phyloP scores from a whole-genome alignment of 2,113 vertebrate genomes.

The Protobothrops mucrosquamatus region DNA sequence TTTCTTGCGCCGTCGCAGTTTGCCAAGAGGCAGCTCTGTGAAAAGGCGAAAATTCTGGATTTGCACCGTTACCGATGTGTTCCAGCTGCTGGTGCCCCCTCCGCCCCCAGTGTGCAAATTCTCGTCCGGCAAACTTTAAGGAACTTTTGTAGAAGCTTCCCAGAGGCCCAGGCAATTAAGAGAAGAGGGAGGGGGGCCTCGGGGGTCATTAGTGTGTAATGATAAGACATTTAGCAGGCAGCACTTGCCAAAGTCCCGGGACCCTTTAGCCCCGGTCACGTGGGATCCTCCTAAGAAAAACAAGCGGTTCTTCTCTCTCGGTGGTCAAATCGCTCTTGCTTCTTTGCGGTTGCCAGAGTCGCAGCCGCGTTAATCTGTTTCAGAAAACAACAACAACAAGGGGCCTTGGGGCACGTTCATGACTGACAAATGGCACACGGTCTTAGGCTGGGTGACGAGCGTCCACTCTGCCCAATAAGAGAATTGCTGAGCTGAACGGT shows the following conservation, averaged over 20 bases:
- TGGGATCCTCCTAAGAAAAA: neutral
- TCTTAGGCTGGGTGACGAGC: neutral
- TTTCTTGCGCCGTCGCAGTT: constrained; percentile 48
- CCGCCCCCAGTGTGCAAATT: constrained; percentile 84
- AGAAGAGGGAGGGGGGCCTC: constrained; percentile 42
- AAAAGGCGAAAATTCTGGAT: constrained; percentile 51
- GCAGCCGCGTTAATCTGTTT: neutral
- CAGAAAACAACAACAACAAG: neutral
- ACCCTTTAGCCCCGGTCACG: constrained; percentile 45
- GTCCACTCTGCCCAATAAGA: neutral
- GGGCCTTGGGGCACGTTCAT: neutral
- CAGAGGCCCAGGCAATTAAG: constrained; percentile 66
- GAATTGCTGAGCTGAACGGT: neutral
- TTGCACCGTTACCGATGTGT: constrained; percentile 89
- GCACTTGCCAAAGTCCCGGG: constrained; percentile 49
- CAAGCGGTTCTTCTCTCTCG: neutral
- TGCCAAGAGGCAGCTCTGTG: constrained; percentile 57
- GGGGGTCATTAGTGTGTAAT: constrained; percentile 70
- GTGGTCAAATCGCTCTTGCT: neutral
- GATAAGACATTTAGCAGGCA: constrained; percentile 69
- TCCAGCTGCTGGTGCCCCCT: constrained; percentile 82
- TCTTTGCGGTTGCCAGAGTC: neutral
- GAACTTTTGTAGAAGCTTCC: constrained; percentile 76
- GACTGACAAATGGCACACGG: neutral
- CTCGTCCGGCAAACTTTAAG: constrained; percentile 69